A percentile compares a stretch with the other conserved stretches of the same genome.
phyloP scores from a whole-genome alignment of 2,113 vertebrate genomes.

The Xiphophorus couchianus region DNA sequence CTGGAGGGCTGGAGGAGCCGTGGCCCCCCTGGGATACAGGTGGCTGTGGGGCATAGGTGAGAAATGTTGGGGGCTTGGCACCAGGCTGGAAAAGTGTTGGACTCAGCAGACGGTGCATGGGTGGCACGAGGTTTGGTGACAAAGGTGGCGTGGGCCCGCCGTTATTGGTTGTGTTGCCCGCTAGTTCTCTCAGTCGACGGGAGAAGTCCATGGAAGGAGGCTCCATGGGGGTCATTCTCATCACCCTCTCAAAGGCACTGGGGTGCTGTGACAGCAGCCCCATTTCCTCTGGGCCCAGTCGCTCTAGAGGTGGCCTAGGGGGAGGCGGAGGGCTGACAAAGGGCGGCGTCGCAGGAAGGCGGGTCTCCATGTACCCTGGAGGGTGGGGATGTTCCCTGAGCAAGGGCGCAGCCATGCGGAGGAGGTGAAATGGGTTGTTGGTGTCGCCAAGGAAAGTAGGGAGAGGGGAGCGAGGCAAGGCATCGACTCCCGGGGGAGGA shows the following conservation, averaged over 20 bases:
- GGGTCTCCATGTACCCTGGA: constrained; percentile 91
- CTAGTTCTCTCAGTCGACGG: constrained; percentile 93
- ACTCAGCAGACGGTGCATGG: constrained; percentile 98
- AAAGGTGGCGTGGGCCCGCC: constrained; percentile 94
- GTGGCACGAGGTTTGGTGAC: constrained; percentile 94
- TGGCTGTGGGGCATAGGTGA: constrained; percentile 86
- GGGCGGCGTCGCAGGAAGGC: constrained; percentile 93
- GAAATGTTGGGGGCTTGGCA: constrained; percentile 92
- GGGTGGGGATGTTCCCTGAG: constrained; percentile 90
- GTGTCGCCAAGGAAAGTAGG: constrained; percentile 95
- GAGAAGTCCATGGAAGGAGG: constrained; percentile 99
- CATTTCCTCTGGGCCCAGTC: constrained; percentile 98
- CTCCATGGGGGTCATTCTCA: constrained; percentile 96
- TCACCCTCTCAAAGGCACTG: constrained; percentile 99
- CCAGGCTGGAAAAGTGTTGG: constrained; percentile 91
- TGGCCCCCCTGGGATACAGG: constrained; percentile 64
- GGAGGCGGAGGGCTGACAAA: constrained; percentile 96
- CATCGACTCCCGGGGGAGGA: constrained; percentile 89
- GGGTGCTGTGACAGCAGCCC: constrained; percentile 99
- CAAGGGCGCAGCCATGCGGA: constrained; percentile 96
- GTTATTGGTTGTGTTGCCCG: constrained; percentile 87
- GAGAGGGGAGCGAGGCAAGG: constrained; percentile 93
- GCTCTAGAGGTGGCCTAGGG: constrained; percentile 90
- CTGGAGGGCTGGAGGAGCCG: constrained; percentile 79
- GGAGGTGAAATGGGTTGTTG: constrained; percentile 95